phyloP scores from a whole-genome alignment of 2,888 invertebrate genomes.

The Podotricha telesiphe region DNA sequence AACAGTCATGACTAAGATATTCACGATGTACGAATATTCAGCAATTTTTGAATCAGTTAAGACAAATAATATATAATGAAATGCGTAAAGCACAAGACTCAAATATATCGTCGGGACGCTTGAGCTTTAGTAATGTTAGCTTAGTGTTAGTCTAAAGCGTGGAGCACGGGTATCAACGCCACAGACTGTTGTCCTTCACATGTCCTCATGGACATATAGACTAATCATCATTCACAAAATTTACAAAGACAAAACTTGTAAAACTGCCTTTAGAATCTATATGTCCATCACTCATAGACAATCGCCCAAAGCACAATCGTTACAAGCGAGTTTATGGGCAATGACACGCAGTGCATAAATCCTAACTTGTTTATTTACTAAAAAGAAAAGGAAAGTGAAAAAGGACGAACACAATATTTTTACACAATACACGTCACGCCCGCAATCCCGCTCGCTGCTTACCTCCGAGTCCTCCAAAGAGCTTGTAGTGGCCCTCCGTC shows the following conservation, averaged over 20 bases:
- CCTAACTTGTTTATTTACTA: slow-evolving; percentile 3
- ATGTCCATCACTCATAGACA: slow-evolving; percentile 62
- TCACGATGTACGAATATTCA: neutral
- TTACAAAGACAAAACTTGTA: neutral
- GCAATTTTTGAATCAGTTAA: neutral
- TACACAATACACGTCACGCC: slow-evolving; percentile 53
- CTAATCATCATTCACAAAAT: neutral
- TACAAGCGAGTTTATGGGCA: slow-evolving; percentile 44
- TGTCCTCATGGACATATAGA: slow-evolving; percentile 51
- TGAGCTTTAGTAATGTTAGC: slow-evolving; percentile 38
- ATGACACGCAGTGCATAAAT: slow-evolving; percentile 46
- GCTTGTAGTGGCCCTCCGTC: slow-evolving; percentile 60
- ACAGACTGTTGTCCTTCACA: slow-evolving; percentile 67
- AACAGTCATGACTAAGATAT: neutral
- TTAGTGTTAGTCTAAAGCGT: slow-evolving; percentile 52
- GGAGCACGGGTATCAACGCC: slow-evolving; percentile 65
- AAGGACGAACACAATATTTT: slow-evolving; percentile 39
- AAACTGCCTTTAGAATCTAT: slow-evolving; percentile 31
- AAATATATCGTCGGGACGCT: slow-evolving; percentile 20
- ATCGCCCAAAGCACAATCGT: slow-evolving; percentile 65
- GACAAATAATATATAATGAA: slow-evolving; percentile 16
- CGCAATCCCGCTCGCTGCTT: slow-evolving; percentile 58
- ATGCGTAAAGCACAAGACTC: slow-evolving; percentile 33
- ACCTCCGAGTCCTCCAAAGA: slow-evolving; percentile 79
- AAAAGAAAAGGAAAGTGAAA: slow-evolving; percentile 13